These are phyloP conservation scores for Scolanthus callimorphus DNA, from an alignment of 92 coral and sea anemone species.

Conservation along the genomic window DNA sequence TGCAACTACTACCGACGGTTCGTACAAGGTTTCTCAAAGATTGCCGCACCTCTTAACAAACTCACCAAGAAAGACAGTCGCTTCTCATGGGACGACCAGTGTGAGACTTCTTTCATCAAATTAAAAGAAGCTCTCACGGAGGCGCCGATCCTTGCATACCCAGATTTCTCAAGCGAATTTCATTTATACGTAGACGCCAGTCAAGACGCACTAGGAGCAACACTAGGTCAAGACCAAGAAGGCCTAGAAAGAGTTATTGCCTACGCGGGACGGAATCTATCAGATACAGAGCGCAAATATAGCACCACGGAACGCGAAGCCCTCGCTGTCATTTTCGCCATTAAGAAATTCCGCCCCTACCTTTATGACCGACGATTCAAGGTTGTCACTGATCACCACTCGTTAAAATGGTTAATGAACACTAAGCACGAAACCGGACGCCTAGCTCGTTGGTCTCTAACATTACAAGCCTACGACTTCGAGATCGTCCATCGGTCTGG, in stretches of 20 bases:
- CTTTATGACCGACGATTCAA: conserved; percentile 29
- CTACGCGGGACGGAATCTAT: conserved; percentile 34
- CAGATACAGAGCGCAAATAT: conserved; percentile 42
- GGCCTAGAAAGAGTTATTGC: conserved; percentile 32
- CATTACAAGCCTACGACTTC: conserved; percentile 31
- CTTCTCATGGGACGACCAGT: conserved; percentile 13
- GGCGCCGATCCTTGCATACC: conserved; percentile 48
- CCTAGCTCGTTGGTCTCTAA: conserved; percentile 44
- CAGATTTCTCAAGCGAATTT: conserved; percentile 29
- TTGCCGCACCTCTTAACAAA: conserved; percentile 9
- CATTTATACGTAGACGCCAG: conserved; percentile 41
- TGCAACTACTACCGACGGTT: conserved; percentile 22
- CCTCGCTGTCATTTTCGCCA: conserved; percentile 34
- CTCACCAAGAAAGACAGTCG: conserved; percentile 5
- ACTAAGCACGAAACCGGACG: conserved; percentile 28
- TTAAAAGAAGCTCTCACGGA: conserved; percentile 22
- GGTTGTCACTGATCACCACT: conserved; percentile 40
- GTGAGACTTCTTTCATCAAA: conserved; percentile 18
- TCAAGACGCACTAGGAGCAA: conserved; percentile 30
- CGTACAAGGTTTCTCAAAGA: conserved; percentile 16
- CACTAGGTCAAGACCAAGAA: conserved; percentile 23
- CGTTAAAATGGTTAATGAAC: conserved; percentile 23
- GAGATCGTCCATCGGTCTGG: conserved; percentile 46
- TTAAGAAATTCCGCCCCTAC: conserved; percentile 48
- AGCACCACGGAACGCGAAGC: conserved; percentile 46